Conservation (phyloP, 2,797 vertebrate genomes). For the Lacerta agilis region DNA sequence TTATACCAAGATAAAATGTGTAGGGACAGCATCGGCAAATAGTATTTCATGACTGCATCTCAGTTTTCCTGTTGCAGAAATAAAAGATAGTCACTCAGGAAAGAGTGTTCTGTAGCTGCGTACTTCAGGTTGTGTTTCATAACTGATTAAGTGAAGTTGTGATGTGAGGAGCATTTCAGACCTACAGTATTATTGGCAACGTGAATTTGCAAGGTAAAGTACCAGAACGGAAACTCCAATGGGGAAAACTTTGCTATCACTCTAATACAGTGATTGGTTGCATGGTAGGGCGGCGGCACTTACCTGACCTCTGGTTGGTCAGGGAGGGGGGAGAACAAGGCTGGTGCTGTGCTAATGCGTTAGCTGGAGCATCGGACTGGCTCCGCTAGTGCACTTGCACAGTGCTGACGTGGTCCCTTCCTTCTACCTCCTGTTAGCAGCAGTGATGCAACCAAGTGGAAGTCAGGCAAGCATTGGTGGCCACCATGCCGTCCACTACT, state of each 20-base stretch:
- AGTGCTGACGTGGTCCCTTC: too few relatives aligned
- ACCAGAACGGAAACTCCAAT: background rate
- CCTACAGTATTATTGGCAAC: background rate
- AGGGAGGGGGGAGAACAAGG: too few relatives aligned
- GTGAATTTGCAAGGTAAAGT: background rate
- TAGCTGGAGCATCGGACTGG: too few relatives aligned
- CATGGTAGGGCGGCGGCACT: too few relatives aligned
- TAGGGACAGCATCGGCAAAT: background rate
- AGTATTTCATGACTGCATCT: background rate
- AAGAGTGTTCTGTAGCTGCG: background rate
- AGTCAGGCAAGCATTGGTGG: too few relatives aligned
- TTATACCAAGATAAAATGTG: background rate
- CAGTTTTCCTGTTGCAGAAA: background rate
- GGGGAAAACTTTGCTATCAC: background rate
- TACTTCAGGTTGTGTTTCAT: background rate
- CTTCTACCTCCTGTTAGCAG: too few relatives aligned
- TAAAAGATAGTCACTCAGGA: background rate
- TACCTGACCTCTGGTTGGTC: too few relatives aligned
- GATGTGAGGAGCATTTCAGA: background rate
- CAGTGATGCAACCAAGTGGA: too few relatives aligned
- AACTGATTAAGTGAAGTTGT: background rate
- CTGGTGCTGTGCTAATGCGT: too few relatives aligned
- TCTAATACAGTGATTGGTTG: background rate
- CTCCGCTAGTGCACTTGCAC: too few relatives aligned
- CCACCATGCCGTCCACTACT: too few relatives aligned